Conservation (phyloP, 2,888 invertebrate genomes). For the Coelinius sp. region DNA sequence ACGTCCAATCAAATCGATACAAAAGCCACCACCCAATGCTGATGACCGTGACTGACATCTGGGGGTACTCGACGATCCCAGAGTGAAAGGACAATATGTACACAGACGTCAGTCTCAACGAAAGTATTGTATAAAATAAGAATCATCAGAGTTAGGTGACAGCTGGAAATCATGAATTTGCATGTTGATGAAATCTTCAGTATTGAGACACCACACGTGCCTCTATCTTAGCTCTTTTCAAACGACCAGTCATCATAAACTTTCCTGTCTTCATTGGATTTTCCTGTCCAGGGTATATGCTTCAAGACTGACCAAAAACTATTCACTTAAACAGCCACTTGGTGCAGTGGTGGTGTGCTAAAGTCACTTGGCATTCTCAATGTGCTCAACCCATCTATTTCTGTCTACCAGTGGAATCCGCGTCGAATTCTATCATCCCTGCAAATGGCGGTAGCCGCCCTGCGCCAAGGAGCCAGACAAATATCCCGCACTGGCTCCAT, state of each 20-base stretch:
- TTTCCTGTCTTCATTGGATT: no score
- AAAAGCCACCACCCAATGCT: conserved; percentile 1
- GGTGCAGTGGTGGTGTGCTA: conserved; percentile 21
- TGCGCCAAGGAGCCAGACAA: conserved; percentile 28
- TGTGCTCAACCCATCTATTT: conserved; percentile 63
- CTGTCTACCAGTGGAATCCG: conserved; percentile 65
- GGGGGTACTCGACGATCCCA: conserved; percentile 29
- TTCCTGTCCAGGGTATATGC: neutral
- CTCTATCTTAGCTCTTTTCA: no score
- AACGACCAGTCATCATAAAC: no score
- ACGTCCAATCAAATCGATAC: neutral
- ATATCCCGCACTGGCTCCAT: conserved; percentile 24
- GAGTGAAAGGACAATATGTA: conserved; percentile 35
- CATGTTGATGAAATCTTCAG: no score
- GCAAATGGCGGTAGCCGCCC: conserved; percentile 39
- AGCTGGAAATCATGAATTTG: no score
- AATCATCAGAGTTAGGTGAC: no score
- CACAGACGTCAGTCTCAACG: neutral
- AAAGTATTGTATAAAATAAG: conserved; percentile 6
- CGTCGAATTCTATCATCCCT: conserved; percentile 66
- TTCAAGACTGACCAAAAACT: conserved; percentile 1
- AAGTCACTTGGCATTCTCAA: conserved; percentile 59
- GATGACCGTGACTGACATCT: conserved; percentile 32
- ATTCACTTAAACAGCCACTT: neutral
- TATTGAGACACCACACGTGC: no score